Conservation (phyloP, 2,888 invertebrate species). For the Dolichopus griseipennis region DNA sequence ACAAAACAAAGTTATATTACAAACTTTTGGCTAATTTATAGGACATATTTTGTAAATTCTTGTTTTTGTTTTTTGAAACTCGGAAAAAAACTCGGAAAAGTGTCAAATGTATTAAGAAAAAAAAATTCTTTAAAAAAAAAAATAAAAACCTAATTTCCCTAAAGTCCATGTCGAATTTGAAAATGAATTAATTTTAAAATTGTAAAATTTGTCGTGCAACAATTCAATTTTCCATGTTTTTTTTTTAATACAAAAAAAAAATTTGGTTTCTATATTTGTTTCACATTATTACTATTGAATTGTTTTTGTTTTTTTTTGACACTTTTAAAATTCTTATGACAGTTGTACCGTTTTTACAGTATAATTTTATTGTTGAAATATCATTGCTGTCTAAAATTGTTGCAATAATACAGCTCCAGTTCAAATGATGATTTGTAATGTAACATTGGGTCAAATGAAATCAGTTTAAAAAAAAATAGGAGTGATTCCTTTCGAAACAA, state of each 20-base stretch:
- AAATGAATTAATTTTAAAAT: slow-evolving; percentile 10
- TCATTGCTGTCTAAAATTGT: too few species aligned
- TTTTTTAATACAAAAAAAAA: neutral
- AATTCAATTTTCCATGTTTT: neutral
- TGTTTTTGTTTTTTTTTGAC: neutral
- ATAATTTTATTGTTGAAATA: too few species aligned
- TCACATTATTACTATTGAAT: neutral
- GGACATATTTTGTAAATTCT: too few species aligned
- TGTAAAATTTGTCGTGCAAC: slow-evolving; percentile 10
- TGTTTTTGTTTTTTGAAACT: too few species aligned
- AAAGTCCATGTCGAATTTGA: slow-evolving; percentile 10
- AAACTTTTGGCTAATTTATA: too few species aligned
- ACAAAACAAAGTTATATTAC: too few species aligned
- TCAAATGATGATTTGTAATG: neutral
- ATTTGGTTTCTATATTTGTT: too few species aligned
- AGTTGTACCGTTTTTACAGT: neutral
- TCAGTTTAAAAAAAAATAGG: neutral
- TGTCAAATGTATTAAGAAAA: neutral
- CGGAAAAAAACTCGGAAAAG: neutral
- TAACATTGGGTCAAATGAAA: neutral
- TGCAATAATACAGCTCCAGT: neutral
- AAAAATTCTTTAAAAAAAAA: neutral
- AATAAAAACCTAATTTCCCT: neutral
- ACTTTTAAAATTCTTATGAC: neutral
- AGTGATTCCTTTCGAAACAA: too few species aligned